These are phyloP conservation scores for Shinisaurus crocodilurus DNA, from an alignment of 2,113 vertebrate genomes.

Conservation along the genomic window DNA sequence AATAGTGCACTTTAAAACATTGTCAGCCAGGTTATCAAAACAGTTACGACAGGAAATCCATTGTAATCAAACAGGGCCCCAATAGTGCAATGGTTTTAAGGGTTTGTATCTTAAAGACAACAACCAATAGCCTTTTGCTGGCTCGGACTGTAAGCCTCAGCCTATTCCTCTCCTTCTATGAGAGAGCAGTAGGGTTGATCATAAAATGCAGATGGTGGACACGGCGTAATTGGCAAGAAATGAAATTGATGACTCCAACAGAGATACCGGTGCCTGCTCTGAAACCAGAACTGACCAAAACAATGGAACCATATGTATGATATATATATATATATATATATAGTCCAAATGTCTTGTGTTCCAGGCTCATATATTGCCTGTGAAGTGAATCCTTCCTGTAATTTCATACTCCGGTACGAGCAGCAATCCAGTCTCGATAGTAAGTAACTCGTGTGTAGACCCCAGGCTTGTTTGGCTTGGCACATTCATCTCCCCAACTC, in stretches of 20 bases:
- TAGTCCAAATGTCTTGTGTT: constrained; percentile 30
- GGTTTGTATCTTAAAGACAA: neutral
- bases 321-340: neutral
- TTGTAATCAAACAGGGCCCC: neutral
- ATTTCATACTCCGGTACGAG: constrained; percentile 74
- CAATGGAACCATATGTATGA: constrained; percentile 13
- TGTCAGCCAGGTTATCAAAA: neutral
- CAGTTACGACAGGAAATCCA: neutral
- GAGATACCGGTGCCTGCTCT: constrained; percentile 30
- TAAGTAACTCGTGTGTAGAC: constrained; percentile 79
- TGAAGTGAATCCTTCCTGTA: neutral
- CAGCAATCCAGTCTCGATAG: constrained; percentile 78
- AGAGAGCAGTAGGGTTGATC: neutral
- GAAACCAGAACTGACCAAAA: constrained; percentile 24
- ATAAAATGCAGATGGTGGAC: neutral
- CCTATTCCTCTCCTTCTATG: constrained; percentile 6
- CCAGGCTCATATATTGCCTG: constrained; percentile 25
- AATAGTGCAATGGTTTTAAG: neutral
- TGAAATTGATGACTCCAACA: neutral
- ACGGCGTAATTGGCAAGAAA: neutral
- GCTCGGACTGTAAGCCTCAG: neutral
- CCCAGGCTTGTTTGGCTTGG: constrained; percentile 78
- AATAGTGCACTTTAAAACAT: neutral
- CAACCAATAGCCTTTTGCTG: neutral
- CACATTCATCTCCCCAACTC: constrained; percentile 84